Base-by-base conservation (phyloP, 1,140 invertebrate species). In the Lepeophtheirus salmonis region DNA sequence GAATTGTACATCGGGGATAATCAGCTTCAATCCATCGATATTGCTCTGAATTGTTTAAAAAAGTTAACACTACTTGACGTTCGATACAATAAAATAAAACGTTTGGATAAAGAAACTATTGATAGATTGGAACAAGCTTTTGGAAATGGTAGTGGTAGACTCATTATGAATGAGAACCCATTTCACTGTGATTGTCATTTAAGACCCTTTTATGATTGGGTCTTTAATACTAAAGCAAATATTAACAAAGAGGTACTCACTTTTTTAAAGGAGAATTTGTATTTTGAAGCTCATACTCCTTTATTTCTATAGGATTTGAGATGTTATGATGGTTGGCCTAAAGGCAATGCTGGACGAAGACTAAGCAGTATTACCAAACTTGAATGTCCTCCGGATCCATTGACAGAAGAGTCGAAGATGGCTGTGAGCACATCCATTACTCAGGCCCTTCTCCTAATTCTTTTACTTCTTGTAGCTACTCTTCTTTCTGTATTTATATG, bases 1-100 rank as follows among this genome's bases (percentile, higher is more conserved):
- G 79, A 85, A 64, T 67, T 86, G 0, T 78, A 85, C 68, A 68
- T 86, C 20, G 81, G 79, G 26, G 75, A 83, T 60, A 84, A 84
- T 66, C 67, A 68, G 23, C 57, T 70, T 21, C 75, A 74, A 18
- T 68, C 86, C 1, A 75, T 82, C 62, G 82, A 64, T 16, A 57
- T 86, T 61, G 77, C 83, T 62, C 69, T 84, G 10, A 70, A 73
- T 0, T 86, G 83, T 67, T 68, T 85, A 14, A 74, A 74, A 22
- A 76, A 81, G 63, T 67, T 86, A 21, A 67, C 78, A 50, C 82
- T 80, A 66, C 69, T 86, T 18, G 83, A 85, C 69, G 69, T 85
- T 6, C 78, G 81, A 65, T 71, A 76, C 10, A 86, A 86, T 65
- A 76, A 77, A 60, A 83, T 86, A 17, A 72, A 71, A 3, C 74